A percentile compares a stretch with the other conserved stretches of the same genome.
phyloP scores from a whole-genome alignment of 2,888 invertebrate species.

The Aromia moschata region DNA sequence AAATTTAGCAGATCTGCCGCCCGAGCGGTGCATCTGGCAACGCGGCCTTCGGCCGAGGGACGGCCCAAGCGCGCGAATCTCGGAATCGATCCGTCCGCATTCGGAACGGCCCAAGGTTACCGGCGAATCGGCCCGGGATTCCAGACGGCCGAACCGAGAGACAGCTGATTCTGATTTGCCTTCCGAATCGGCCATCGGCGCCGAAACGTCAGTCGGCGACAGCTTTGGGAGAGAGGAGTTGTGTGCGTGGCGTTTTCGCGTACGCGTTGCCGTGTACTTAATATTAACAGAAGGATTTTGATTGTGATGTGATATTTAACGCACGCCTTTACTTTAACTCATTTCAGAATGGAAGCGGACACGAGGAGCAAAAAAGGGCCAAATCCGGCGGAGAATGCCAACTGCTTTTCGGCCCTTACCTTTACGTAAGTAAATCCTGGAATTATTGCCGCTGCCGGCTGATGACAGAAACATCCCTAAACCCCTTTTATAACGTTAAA shows the following conservation, averaged over 20 bases:
- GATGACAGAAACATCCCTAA: no score
- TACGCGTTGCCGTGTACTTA: conserved; percentile 36
- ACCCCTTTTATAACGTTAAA: no score
- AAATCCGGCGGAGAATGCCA: conserved; percentile 47
- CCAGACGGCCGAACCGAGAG: background rate
- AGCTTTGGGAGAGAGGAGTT: background rate
- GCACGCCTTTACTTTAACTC: background rate
- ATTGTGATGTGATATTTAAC: conserved; percentile 22
- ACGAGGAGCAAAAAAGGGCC: conserved; percentile 40
- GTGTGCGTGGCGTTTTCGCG: background rate
- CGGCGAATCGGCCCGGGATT: conserved; percentile 13
- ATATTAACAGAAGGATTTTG: no score
- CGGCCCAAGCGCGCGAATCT: no score
- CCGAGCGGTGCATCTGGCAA: no score
- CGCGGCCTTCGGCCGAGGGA: no score
- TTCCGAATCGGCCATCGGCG: conserved; percentile 16
- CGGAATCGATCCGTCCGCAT: no score
- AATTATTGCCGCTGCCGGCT: no score
- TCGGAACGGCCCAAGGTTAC: conserved; percentile 9
- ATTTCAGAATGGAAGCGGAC: conserved; percentile 37
- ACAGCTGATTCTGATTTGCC: conserved; percentile 20
- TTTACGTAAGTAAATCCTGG: conserved; percentile 48
- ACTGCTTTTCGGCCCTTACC: conserved; percentile 42
- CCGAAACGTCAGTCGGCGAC: no score
- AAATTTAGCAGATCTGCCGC: no score